These are phyloP conservation scores for Clarias batrachus DNA, from an alignment of 2,113 vertebrate genomes.

Conservation along the genomic window DNA sequence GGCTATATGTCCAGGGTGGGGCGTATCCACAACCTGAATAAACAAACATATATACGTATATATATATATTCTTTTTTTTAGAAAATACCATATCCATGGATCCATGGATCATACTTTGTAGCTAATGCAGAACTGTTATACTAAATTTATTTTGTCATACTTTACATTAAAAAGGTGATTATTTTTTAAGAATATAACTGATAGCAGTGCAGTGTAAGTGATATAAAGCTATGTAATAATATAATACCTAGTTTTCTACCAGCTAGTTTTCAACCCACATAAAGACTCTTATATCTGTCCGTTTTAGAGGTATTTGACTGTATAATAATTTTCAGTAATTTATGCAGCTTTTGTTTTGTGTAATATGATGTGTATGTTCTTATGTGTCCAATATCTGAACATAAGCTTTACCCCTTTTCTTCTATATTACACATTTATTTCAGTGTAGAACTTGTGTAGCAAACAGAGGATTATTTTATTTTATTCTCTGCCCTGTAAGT, in stretches of 20 bases:
- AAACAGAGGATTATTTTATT: constrained; percentile 13
- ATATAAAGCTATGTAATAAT: not conserved
- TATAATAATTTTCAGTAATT: not conserved
- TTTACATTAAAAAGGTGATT: not conserved
- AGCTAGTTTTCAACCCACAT: too few species aligned
- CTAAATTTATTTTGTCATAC: not conserved
- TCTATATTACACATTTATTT: not conserved
- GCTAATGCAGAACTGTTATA: too few species aligned
- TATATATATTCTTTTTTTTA: too few species aligned
- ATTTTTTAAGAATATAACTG: not conserved
- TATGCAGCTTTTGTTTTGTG: not conserved
- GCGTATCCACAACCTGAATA: too few species aligned
- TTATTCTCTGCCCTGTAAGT: not conserved
- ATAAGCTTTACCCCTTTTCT: too few species aligned
- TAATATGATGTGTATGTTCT: not conserved
- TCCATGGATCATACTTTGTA: not conserved
- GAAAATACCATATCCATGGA: not conserved
- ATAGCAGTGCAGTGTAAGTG: not conserved
- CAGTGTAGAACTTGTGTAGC: not conserved
- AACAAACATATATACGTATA: too few species aligned
- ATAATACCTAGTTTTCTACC: not conserved
- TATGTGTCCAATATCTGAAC: too few species aligned
- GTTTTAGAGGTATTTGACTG: too few species aligned
- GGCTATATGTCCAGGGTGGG: too few species aligned
- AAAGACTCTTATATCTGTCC: not conserved